These are phyloP conservation scores for Coregonus suidteri DNA, from an alignment of 2,797 vertebrate species.

Conservation along the genomic window DNA sequence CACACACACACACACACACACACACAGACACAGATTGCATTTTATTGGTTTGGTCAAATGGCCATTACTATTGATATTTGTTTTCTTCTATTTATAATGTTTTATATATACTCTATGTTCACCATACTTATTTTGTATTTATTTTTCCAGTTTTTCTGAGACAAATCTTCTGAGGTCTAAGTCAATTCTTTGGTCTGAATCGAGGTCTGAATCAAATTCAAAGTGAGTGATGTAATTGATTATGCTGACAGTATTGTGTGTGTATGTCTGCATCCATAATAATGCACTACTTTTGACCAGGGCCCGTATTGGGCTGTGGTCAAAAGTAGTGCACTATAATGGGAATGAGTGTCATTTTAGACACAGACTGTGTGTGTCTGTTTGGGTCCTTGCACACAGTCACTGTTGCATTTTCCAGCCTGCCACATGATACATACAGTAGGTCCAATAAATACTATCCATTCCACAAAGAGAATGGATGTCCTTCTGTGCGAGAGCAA, in stretches of 20 bases:
- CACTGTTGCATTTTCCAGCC: not conserved
- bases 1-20: constrained; percentile 14
- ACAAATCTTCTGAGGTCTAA: not conserved
- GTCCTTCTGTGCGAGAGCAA: not conserved
- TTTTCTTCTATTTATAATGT: constrained; percentile 54
- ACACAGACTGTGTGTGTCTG: constrained; percentile 28
- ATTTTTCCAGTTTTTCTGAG: constrained; percentile 21
- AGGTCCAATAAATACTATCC: not conserved
- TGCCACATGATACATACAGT: not conserved
- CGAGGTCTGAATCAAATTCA: not conserved
- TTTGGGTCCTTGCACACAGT: not conserved
- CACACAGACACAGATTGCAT: constrained; percentile 18
- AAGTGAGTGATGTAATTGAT: constrained; percentile 17
- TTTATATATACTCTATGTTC: constrained; percentile 30
- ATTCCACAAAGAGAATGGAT: not conserved
- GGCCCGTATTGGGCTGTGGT: not conserved
- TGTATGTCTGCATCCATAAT: constrained; percentile 15
- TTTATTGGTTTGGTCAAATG: constrained; percentile 44
- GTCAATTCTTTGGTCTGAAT: not conserved
- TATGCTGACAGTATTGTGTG: constrained; percentile 36
- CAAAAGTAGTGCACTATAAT: not conserved
- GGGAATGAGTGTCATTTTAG: constrained; percentile 17
- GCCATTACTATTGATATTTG: constrained; percentile 65
- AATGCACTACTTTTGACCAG: constrained; percentile 15
- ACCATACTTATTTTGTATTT: no score